Evolutionary conservation across 2,888 invertebrate species (phyloP).

Genomic region (Stramonita haemastoma): DNA sequence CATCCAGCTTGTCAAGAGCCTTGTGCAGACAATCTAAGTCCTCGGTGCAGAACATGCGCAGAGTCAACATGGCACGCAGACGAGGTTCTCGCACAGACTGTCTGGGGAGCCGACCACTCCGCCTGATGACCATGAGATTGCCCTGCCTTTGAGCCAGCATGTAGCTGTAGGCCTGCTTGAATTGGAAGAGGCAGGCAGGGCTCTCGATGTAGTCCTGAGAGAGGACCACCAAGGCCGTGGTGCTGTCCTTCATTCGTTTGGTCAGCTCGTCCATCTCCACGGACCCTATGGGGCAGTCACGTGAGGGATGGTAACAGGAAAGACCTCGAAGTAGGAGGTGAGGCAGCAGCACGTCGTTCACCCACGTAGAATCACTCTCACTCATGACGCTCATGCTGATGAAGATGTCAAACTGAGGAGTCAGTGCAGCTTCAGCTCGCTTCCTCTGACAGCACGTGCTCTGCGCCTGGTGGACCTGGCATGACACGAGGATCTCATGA

Average conservation of each 20-base stretch:
- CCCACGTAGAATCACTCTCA: constrained; percentile 23
- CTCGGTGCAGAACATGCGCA: constrained; percentile 22
- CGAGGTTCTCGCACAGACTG: not conserved
- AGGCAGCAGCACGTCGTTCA: constrained; percentile 2
- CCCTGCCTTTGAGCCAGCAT: not conserved
- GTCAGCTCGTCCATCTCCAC: constrained; percentile 33
- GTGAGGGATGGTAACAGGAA: not conserved
- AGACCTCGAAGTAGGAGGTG: not conserved
- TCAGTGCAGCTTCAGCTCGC: not conserved
- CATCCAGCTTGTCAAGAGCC: not conserved
- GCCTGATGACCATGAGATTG: not conserved
- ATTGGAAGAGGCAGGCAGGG: constrained; percentile 32
- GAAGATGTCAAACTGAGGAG: constrained; percentile 14
- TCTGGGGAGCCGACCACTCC: not conserved
- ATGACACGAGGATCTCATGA: constrained; percentile 6
- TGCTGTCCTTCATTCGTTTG: constrained; percentile 23
- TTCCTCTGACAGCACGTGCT: not conserved
- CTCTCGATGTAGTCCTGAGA: constrained; percentile 13
- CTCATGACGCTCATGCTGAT: constrained; percentile 27
- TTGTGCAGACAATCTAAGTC: not conserved
- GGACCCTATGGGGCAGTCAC: constrained; percentile 13
- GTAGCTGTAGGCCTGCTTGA: constrained; percentile 29
- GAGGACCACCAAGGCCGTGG: constrained; percentile 18
- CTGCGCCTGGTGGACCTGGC: not conserved
- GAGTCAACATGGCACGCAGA: constrained; percentile 29